Evolutionary conservation across 2,797 vertebrate species (phyloP), one percentile per base, ranked within the genome.

Genomic region (Myiotriccus ornatus): DNA sequence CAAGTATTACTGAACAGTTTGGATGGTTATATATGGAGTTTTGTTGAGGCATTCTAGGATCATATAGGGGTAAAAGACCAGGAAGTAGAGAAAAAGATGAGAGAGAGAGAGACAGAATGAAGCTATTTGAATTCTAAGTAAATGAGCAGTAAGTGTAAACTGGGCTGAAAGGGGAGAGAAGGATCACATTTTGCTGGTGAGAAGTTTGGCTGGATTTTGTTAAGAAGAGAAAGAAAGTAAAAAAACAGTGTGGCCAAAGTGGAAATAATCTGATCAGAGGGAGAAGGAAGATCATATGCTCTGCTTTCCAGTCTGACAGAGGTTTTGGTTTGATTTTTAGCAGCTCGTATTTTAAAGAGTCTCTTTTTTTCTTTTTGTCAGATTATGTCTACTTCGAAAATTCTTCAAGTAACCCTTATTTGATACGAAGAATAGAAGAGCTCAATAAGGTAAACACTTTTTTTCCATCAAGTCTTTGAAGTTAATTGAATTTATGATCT

Each of bases 331-430:
- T 0, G 6, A 14, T 59, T 94, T 89, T 76, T 76, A 86, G 35
- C 67, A 56, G 69, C 84, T 88, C n/a, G 12, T 91, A 10, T 88
- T 79, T 84, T 84, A 91, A 95, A 71, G 18, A 27, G 9, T 73
- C 5, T 52, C 50, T 52, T 82, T 80, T 75, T 91, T 79, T 77
- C 27, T 69, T 93, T 81, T 97, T 94, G 80, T 44, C 97, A 98
- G 98, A 98, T 97, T 98, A 98, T 18, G 98, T 98, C 94, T 98
- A 98, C 97, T 98, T 98, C 2, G 98, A 98, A 97, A 98, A 98
- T 80, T 98, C 98, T 44, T 98, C 98, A 71, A 98, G 98, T 97
- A 98, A 98, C 92, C 98, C 98, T 0, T 98, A 98, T 93, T 97
- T 98, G 96, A 98, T 98, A 95, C 96, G 98, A 76, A 97, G 98